phyloP scores from a whole-genome alignment of 2,888 invertebrate genomes.

The Apodemia mormo region DNA sequence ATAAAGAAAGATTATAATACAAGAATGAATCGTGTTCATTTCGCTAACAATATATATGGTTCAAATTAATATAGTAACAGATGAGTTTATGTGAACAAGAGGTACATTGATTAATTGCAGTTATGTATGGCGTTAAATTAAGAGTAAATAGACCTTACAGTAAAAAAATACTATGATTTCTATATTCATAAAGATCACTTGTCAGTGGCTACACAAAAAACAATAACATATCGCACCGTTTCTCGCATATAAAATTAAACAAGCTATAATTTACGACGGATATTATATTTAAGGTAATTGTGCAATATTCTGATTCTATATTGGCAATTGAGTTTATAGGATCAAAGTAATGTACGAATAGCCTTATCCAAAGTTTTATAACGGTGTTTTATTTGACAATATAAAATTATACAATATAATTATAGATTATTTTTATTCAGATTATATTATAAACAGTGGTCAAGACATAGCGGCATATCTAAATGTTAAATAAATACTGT shows the following conservation, averaged over 20 bases:
- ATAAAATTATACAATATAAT: slow-evolving; percentile 4
- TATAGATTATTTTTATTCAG: neutral
- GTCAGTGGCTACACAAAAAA: slow-evolving; percentile 2
- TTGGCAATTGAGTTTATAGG: neutral
- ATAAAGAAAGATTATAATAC: slow-evolving; percentile 56
- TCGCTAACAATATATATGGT: slow-evolving; percentile 31
- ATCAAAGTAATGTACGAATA: slow-evolving; percentile 11
- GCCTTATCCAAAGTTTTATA: neutral
- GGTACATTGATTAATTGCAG: slow-evolving; percentile 24
- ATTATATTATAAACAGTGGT: slow-evolving; percentile 1
- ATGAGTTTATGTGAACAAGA: slow-evolving; percentile 25
- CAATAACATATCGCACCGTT: slow-evolving; percentile 1
- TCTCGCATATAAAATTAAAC: slow-evolving; percentile 14
- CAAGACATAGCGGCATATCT: slow-evolving; percentile 12
- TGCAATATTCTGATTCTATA: slow-evolving; percentile 14
- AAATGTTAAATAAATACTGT: slow-evolving; percentile 3
- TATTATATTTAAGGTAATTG: neutral
- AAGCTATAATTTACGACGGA: slow-evolving; percentile 16
- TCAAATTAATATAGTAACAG: slow-evolving; percentile 29
- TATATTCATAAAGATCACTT: slow-evolving; percentile 13
- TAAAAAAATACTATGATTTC: slow-evolving; percentile 6
- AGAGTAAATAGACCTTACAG: slow-evolving; percentile 12
- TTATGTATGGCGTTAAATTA: slow-evolving; percentile 14
- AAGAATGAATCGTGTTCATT: slow-evolving; percentile 53
- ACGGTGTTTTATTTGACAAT: neutral